Percentiles rank a stretch among this genome's conserved stretches.
These are phyloP conservation scores for Apodemus sylvaticus DNA, from an alignment of 2,113 vertebrate genomes.

Conservation along the genomic window DNA sequence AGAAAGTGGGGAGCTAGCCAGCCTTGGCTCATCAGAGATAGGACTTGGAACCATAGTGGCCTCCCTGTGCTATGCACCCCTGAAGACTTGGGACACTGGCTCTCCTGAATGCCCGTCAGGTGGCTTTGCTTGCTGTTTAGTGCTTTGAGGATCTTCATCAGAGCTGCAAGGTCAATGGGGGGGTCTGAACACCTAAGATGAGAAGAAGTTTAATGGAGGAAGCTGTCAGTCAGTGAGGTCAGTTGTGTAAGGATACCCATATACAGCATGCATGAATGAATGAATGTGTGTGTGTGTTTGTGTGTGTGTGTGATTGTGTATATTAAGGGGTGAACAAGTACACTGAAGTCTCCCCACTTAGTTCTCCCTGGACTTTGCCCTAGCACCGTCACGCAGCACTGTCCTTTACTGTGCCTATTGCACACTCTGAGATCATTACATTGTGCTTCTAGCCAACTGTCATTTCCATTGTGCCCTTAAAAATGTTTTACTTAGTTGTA, in stretches of 20 bases:
- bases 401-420: background rate
- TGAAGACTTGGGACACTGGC: background rate
- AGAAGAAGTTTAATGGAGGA: background rate
- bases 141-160: background rate
- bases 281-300: background rate
- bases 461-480: background rate
- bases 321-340: background rate
- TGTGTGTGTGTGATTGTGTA: background rate
- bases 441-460: background rate
- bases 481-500: background rate
- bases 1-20: background rate
- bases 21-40: background rate
- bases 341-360: background rate
- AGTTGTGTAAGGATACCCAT: background rate
- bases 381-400: background rate
- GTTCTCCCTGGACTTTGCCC: background rate
- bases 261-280: too few species aligned
- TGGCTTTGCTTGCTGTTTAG: background rate
- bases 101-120: background rate
- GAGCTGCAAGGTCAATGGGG: background rate
- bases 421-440: background rate
- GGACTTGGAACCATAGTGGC: background rate
- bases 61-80: background rate
- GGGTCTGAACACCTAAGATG: background rate
- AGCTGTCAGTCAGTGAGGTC: background rate